Evolutionary conservation across 2,888 invertebrate genomes (phyloP).

Genomic region (Philaethria dido): DNA sequence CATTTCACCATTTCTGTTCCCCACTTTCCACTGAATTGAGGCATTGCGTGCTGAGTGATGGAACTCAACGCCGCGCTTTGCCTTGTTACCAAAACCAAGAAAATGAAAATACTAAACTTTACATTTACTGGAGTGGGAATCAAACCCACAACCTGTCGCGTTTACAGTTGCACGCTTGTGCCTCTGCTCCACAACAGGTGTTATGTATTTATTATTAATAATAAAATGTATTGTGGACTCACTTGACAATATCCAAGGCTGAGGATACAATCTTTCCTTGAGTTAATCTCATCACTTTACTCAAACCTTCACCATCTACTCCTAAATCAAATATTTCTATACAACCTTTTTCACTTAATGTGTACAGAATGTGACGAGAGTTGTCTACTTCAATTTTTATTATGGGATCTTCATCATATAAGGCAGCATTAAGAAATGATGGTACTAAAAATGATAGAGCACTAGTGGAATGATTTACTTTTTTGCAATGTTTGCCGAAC

Average conservation of each 20-base stretch:
- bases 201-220: too few species aligned
- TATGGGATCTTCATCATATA: constrained; percentile 94
- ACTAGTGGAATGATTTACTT: constrained; percentile 96
- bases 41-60: too few species aligned
- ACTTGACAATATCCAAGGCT: constrained; percentile 93
- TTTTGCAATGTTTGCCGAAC: constrained; percentile 97
- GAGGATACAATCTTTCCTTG: constrained; percentile 89
- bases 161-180: too few species aligned
- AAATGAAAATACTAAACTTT: too few species aligned
- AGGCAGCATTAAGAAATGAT: constrained; percentile 93
- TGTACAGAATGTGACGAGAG: constrained; percentile 93
- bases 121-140: too few species aligned
- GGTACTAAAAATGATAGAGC: constrained; percentile 94
- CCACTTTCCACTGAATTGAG: too few species aligned
- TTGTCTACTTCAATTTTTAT: constrained; percentile 95
- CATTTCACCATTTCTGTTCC: too few species aligned
- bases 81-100: too few species aligned
- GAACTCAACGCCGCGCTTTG: too few species aligned
- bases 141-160: too few species aligned
- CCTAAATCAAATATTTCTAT: constrained; percentile 96
- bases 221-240: constrained; percentile 55
- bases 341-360: constrained; percentile 94
- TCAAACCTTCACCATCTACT: constrained; percentile 88
- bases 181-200: too few species aligned
- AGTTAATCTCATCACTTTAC: constrained; percentile 88